These are phyloP conservation scores for Pogonomyrmex californicus DNA, from an alignment of 1,140 invertebrate species.

Conservation along the genomic window DNA sequence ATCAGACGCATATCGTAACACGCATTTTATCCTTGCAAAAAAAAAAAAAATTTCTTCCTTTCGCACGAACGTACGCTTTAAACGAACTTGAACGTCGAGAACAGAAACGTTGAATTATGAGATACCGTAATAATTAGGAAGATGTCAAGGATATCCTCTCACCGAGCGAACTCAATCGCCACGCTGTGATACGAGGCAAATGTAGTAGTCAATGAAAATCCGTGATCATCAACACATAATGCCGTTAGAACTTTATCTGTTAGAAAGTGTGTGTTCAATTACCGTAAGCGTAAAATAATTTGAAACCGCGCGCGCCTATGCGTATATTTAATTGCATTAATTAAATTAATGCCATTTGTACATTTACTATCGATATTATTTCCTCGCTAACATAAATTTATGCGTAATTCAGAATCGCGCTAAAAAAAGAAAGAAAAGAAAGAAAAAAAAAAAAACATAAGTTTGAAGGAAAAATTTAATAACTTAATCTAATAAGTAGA, in stretches of 20 bases:
- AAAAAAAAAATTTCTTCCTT: constrained; percentile 17
- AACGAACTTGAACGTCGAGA: not conserved
- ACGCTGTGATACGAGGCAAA: not conserved
- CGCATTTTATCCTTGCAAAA: not conserved
- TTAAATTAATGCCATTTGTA: not conserved
- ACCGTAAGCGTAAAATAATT: not conserved
- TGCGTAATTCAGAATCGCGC: not conserved
- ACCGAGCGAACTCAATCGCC: constrained; percentile 55
- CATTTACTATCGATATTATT: not conserved
- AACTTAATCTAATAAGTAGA: not conserved
- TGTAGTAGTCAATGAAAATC: constrained; percentile 17
- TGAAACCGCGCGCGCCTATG: no score
- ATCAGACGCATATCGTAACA: not conserved
- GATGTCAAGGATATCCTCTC: constrained; percentile 74
- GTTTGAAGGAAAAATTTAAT: not conserved
- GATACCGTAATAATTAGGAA: constrained; percentile 67
- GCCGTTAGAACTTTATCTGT: not conserved
- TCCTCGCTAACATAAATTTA: not conserved
- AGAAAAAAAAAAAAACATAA: not conserved
- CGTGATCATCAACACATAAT: not conserved
- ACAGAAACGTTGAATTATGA: not conserved
- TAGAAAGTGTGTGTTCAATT: not conserved
- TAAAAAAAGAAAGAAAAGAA: not conserved
- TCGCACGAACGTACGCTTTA: not conserved
- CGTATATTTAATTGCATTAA: not conserved